These are phyloP conservation scores for Cephus runcator DNA, from an alignment of 2,888 invertebrate species.

Conservation along the genomic window DNA sequence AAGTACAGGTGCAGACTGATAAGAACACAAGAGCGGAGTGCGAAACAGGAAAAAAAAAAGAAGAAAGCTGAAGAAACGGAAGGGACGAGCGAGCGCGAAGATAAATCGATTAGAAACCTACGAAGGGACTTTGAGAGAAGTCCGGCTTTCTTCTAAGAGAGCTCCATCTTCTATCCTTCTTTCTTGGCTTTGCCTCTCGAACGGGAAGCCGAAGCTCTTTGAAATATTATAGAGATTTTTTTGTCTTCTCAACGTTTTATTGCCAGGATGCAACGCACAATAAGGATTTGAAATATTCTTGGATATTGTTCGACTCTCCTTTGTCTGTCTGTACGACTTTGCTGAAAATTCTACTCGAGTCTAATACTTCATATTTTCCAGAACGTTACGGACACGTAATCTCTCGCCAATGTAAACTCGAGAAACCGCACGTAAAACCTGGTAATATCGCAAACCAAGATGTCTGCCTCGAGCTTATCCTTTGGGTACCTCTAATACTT, in stretches of 20 bases:
- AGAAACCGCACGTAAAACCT: background rate
- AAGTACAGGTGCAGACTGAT: background rate
- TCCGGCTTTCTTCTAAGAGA: background rate
- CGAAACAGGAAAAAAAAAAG: background rate
- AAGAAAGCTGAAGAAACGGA: background rate
- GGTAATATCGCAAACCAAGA: background rate
- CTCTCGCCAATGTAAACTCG: background rate
- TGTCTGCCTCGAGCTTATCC: background rate
- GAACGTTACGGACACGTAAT: background rate
- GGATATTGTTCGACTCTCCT: background rate
- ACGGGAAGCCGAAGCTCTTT: background rate
- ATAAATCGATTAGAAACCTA: background rate
- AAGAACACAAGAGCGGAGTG: background rate
- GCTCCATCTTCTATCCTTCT: background rate
- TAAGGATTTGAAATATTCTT: background rate
- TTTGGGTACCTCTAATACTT: background rate
- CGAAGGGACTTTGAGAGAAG: background rate
- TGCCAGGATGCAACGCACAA: background rate
- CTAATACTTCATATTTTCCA: background rate
- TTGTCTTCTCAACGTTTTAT: background rate
- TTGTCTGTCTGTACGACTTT: background rate
- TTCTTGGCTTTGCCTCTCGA: background rate
- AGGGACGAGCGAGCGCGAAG: background rate
- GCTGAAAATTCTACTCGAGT: background rate
- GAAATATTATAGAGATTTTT: background rate